These are phyloP conservation scores for Aurelia aurita complex sp. Pacific DNA, from an alignment of 30 jellyfish, hydroid and myxozoan species.

Conservation along the genomic window DNA sequence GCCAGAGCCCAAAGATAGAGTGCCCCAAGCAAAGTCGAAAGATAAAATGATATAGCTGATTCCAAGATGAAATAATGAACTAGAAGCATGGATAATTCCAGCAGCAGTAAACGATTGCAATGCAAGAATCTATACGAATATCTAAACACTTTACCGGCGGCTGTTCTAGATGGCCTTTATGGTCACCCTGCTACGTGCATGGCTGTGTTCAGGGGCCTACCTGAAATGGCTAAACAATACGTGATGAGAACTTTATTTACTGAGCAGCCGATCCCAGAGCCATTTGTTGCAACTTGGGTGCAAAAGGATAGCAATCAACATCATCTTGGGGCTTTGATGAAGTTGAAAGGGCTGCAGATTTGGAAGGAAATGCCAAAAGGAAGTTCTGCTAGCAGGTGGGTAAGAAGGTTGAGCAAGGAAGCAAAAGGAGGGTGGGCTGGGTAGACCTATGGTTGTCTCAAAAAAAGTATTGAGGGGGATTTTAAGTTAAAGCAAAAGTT, in stretches of 20 bases:
- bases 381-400: constrained; percentile 47
- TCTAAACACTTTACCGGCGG: constrained; percentile 83
- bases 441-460: too few species aligned
- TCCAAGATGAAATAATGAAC: background rate
- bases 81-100: constrained; percentile 66
- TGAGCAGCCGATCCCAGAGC: constrained; percentile 89
- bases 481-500: too few species aligned
- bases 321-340: constrained; percentile 76
- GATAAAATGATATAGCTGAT: too few species aligned
- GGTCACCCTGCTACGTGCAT: constrained; percentile 95
- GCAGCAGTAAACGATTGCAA: constrained; percentile 48
- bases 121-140: constrained; percentile 95
- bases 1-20: background rate
- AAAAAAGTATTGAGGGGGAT: too few species aligned
- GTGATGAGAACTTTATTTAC: constrained; percentile 91
- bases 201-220: constrained; percentile 98
- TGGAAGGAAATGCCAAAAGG: constrained; percentile 87
- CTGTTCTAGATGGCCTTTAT: constrained; percentile 77
- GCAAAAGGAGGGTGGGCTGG: too few species aligned
- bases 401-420: too few species aligned
- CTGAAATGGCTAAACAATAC: constrained; percentile 86
- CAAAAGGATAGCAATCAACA: constrained; percentile 72
- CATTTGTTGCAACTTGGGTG: constrained; percentile 94
- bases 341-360: constrained; percentile 78
- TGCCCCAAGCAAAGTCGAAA: background rate